A percentile compares a stretch with the other conserved stretches of the same genome.
Evolutionary conservation across 2,888 invertebrate genomes (phyloP).

Genomic region (Serripes groenlandicus): DNA sequence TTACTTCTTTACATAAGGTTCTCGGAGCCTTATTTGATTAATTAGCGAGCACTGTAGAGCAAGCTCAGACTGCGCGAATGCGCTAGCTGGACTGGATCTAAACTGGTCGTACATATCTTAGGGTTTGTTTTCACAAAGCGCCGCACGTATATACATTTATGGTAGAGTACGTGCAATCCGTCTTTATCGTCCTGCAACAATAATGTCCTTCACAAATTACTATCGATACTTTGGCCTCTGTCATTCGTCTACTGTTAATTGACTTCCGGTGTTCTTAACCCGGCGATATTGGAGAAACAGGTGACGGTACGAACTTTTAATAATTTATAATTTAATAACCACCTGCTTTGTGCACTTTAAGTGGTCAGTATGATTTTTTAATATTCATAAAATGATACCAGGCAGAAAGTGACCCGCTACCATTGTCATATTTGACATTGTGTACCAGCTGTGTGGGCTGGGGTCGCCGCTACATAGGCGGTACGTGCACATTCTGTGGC

Average conservation of each 20-base stretch:
- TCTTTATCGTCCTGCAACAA: too few relatives aligned
- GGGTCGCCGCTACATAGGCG: too few relatives aligned
- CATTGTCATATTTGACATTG: slow-evolving; percentile 4
- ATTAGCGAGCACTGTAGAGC: not conserved
- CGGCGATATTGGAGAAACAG: not conserved
- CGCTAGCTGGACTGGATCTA: not conserved
- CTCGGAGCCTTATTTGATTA: too few relatives aligned
- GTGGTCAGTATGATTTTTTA: slow-evolving; percentile 13
- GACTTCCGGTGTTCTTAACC: not conserved
- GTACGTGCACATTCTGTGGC: too few relatives aligned
- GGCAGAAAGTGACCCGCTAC: not conserved
- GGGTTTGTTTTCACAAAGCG: not conserved
- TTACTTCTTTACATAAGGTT: too few relatives aligned
- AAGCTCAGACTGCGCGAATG: not conserved
- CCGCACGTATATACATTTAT: not conserved
- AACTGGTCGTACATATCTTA: not conserved
- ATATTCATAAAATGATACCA: slow-evolving; percentile 17
- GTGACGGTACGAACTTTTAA: not conserved
- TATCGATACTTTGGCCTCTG: not conserved
- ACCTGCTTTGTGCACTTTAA: not conserved
- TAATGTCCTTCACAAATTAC: not conserved
- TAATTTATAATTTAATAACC: slow-evolving; percentile 24
- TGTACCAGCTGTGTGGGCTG: not conserved
- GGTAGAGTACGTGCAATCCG: too few relatives aligned
- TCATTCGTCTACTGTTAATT: not conserved